Base-by-base conservation (phyloP, 2,888 invertebrate genomes). In the Eurois occulta region DNA sequence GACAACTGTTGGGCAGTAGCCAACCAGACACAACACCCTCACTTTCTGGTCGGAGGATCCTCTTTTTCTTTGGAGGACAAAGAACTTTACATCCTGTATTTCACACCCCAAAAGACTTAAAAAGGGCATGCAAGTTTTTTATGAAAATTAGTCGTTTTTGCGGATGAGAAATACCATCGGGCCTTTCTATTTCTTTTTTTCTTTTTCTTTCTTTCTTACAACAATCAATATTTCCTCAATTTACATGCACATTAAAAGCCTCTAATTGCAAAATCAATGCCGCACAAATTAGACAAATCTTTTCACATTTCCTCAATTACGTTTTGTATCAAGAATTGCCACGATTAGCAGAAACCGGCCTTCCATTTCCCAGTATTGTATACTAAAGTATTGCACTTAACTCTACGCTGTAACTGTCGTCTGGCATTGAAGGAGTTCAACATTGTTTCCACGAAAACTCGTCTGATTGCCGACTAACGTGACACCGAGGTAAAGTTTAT, bases 401-500 rank as follows among this genome's bases (percentile, higher is more conserved):
- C 46, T 68, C n/a, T 62, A 21, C 55, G 38, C 58, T 43, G 72
- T 72, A 62, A 60, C 86, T 74, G 82, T 80, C 80, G 84, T 85
- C 84, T 88, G 89, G 81, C 85, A 88, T 87, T 90, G 88, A 81
- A 83, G 84, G 81, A 88, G 84, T 86, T 86, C 82, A 72, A 81
- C 81, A 87, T 87, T 79, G 86, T 88, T 88, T 87, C 82, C 71
- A 83, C 80, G 85, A 83, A 84, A 84, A 82, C 80, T 80, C 78
- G 58, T 77, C 78, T 86, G 83, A 88, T 88, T 86, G 87, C 84
- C 77, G 82, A 75, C 80, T 84, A 67, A 75, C 48, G 28, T 60
- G 32, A 72, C 82, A 21, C 5, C 5, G 81, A 72, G n/a, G 10
- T 77, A 72, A 21, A 72, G 24, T 66, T 71, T 41, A 5, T 84